A percentile compares a stretch with the other conserved stretches of the same genome.
These are phyloP conservation scores for Isurus oxyrinchus DNA, from an alignment of 2,113 vertebrate species.

Conservation along the genomic window DNA sequence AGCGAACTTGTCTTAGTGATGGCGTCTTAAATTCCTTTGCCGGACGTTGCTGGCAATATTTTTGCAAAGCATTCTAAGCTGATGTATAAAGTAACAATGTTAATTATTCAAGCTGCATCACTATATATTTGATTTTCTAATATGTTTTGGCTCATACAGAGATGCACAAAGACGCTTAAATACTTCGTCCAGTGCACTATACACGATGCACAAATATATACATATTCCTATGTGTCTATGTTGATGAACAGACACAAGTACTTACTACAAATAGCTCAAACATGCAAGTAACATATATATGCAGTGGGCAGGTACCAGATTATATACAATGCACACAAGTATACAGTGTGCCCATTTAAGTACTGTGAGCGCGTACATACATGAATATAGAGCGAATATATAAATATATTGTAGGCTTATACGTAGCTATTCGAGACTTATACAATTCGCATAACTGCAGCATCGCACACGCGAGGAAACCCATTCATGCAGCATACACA, in stretches of 20 bases:
- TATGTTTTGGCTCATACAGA: neutral
- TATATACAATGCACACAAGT: neutral
- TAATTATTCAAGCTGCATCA: neutral
- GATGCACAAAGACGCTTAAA: neutral
- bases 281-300: neutral
- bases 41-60: neutral
- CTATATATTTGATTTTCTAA: slow-evolving; percentile 11
- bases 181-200: neutral
- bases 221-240: neutral
- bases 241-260: neutral
- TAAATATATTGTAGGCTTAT: neutral
- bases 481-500: neutral
- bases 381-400: neutral
- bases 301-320: neutral
- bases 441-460: neutral
- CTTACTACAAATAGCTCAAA: neutral
- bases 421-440: neutral
- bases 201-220: neutral
- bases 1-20: slow-evolving; percentile 52
- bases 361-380: neutral
- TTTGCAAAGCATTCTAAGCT: neutral
- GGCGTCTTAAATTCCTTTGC: slow-evolving; percentile 52
- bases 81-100: neutral
- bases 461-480: neutral
- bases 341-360: neutral